Base-by-base conservation (phyloP, 2,797 vertebrate genomes). In the Taeniopygia guttata region DNA sequence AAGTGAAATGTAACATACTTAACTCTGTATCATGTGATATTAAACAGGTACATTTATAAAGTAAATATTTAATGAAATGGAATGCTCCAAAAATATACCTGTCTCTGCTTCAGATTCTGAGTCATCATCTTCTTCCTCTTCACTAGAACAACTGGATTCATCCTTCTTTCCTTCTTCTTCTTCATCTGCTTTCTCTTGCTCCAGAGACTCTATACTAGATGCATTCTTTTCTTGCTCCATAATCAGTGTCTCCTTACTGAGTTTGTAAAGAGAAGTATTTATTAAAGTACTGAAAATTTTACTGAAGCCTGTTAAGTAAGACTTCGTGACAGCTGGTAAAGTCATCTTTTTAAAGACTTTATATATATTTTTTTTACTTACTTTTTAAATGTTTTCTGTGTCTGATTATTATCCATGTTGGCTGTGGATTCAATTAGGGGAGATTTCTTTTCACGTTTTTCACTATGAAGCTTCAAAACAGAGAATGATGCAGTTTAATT, bases 131-230 rank as follows among this genome's bases (percentile, higher is more conserved):
- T 99, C 99, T 40, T 99, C 99, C 88, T 99, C 99, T 95, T 99
- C 99, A 94, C 99, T 99, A 91, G 99, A 99, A 95, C 99, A 99
- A 97, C 99, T 99, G 3, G 99, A 99, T 91, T 99, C 99, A 90
- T 99, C 99, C 96, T 99, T 99, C 97, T 99, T 99, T 48, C 98
- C 99, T 94, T 99, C 99, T 80, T 99, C 98, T 81, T 99, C 99
- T 69, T 99, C 99, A 80, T 99, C 99, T 91, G 97, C 99, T 94
- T 99, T 99, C 97, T 99, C 99, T 7, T 98, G 98, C 84, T 99
- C 99, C 85, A 99, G 97, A 96, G 98, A 98, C 91, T 99, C 99
- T 68, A 99, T 99, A 92, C 98, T 98, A 55, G 98, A 98, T 68
- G 98, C 98, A 55, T 96, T 98, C 97, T 99, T 99, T 83, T 99